A percentile compares a stretch with the other conserved stretches of the same genome.
These are phyloP conservation scores for Labeo rohita DNA, from an alignment of 2,113 vertebrate species.

Conservation along the genomic window DNA sequence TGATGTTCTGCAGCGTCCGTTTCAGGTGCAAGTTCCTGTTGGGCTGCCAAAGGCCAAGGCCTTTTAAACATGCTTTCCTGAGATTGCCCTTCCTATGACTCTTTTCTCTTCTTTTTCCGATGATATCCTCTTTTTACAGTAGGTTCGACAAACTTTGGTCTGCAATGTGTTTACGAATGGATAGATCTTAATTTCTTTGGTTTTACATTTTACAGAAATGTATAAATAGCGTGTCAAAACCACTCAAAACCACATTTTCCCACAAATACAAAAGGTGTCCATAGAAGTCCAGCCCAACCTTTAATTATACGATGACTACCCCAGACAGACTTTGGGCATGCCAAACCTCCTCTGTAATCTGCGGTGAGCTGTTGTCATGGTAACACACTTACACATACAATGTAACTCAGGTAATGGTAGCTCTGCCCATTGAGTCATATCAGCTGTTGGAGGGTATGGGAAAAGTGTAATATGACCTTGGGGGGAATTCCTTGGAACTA, in stretches of 20 bases:
- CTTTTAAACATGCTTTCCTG: conserved; percentile 61
- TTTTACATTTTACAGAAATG: not conserved
- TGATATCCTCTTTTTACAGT: not conserved
- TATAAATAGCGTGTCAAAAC: conserved; percentile 9
- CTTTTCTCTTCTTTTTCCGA: not conserved
- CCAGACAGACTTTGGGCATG: conserved; percentile 72
- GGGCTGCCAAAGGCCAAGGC: conserved; percentile 42
- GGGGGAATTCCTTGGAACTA: not conserved
- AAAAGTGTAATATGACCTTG: conserved; percentile 38
- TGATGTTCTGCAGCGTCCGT: conserved; percentile 47
- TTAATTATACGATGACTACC: conserved; percentile 72
- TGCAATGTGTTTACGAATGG: not conserved
- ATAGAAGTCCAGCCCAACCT: conserved; percentile 65
- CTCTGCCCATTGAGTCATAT: conserved; percentile 52
- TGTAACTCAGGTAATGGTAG: conserved; percentile 65
- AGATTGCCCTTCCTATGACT: conserved; percentile 40
- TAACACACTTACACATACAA: conserved; percentile 63
- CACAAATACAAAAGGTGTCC: conserved; percentile 56
- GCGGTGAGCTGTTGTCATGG: conserved; percentile 68
- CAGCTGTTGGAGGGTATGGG: conserved; percentile 51
- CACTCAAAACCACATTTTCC: conserved; percentile 48
- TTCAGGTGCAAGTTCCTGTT: conserved; percentile 65
- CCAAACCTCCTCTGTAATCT: conserved; percentile 76
- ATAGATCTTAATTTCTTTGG: not conserved
- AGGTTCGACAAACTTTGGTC: not conserved